These are phyloP conservation scores for Paracanthobrama guichenoti DNA, from an alignment of 2,113 vertebrate genomes.

Conservation along the genomic window DNA sequence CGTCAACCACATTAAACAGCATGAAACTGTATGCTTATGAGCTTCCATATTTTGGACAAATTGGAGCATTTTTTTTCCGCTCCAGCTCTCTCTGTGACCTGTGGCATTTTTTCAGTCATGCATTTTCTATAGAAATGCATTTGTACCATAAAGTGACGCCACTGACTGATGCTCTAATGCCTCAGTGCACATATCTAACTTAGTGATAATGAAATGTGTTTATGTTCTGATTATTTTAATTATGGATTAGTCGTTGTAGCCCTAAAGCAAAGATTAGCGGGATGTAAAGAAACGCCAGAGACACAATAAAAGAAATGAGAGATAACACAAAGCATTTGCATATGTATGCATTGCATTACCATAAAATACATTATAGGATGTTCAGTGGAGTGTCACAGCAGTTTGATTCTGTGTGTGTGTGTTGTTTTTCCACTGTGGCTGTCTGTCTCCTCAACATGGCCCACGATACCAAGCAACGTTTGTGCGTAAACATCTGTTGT, in stretches of 20 bases:
- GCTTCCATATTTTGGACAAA: background rate
- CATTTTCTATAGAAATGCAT: background rate
- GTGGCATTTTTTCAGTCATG: background rate
- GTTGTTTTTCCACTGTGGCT: slow-evolving; percentile 4
- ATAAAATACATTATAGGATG: background rate
- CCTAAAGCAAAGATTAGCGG: background rate
- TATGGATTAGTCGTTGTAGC: background rate
- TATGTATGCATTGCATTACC: slow-evolving; percentile 26
- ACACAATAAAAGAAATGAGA: background rate
- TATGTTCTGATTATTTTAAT: background rate
- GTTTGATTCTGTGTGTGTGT: background rate
- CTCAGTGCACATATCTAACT: background rate
- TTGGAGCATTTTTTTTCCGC: background rate
- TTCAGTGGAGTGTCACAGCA: slow-evolving; percentile 10
- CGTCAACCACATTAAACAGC: background rate
- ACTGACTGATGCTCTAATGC: background rate
- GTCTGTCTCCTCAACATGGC: slow-evolving; percentile 33
- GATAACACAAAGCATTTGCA: background rate
- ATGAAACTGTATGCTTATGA: background rate
- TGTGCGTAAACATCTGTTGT: slow-evolving; percentile 47
- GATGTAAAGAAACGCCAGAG: background rate
- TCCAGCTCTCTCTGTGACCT: background rate
- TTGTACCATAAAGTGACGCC: background rate
- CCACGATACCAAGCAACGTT: slow-evolving; percentile 14
- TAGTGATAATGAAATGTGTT: background rate